Percentiles rank a stretch among this genome's conserved stretches.
phyloP scores from a whole-genome alignment of 2,113 vertebrate genomes.

The Petrocephalus microphthalmus region DNA sequence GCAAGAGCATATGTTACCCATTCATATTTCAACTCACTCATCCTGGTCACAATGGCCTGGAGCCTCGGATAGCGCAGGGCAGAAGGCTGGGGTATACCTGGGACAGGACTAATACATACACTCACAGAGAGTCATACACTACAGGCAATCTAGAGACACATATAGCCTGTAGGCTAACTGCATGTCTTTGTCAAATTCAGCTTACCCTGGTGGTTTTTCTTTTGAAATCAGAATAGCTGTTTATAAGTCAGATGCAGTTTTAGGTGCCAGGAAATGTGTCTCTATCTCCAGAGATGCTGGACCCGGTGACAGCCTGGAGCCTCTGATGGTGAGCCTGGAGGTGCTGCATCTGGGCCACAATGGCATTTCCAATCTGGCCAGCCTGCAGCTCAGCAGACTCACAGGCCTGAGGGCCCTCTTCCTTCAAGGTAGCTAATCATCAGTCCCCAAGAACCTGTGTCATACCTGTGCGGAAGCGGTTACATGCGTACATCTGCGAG shows the following conservation, averaged over 20 bases:
- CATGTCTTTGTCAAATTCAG: neutral
- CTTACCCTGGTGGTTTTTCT: neutral
- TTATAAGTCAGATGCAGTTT: neutral
- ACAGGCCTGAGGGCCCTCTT: constrained; percentile 75
- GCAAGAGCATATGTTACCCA: constrained; percentile 35
- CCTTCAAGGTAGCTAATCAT: constrained; percentile 64
- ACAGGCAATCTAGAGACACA: neutral
- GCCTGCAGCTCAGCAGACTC: constrained; percentile 76
- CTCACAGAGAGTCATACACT: neutral
- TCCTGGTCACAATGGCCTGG: neutral
- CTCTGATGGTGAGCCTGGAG: constrained; percentile 79
- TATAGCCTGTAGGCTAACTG: neutral
- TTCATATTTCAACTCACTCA: neutral
- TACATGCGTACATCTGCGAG: neutral
- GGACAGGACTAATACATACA: neutral
- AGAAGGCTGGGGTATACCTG: neutral
- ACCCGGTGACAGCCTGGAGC: constrained; percentile 57
- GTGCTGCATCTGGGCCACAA: constrained; percentile 81
- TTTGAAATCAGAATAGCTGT: neutral
- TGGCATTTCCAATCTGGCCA: constrained; percentile 74
- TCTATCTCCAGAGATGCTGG: constrained; percentile 53
- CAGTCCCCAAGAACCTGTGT: neutral
- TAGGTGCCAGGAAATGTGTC: neutral
- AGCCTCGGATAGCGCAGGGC: neutral
- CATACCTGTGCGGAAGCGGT: neutral